Evolutionary conservation across 2,797 vertebrate species (phyloP), one percentile per base, ranked within the genome.

Genomic region (Epinephelus malabaricus): DNA sequence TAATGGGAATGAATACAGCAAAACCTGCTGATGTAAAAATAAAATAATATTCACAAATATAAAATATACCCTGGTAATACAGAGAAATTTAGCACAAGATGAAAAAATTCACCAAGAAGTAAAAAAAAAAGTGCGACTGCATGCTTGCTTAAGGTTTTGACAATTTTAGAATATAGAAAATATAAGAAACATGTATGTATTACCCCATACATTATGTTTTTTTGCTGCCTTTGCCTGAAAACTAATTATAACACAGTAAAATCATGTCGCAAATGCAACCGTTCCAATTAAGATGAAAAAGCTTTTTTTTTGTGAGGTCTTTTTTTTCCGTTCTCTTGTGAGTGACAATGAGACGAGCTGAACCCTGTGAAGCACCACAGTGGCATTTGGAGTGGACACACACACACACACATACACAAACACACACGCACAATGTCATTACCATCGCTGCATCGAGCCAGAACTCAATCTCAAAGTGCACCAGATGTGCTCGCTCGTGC

Each of bases 401-500:
- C 86, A 65, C 83, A 80, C 85, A 81, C 88, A 83, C 84, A 63
- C 79, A 56, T 86, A 40, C 72, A 50, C 67, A 30, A 13, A 65
- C 70, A 53, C 59, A 78, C 54, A 55, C 55, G 77, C 85, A 79
- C 86, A 70, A 86, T 70, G 83, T 92, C 91, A 94, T 94, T 94
- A 94, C 91, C 92, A 92, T 94, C 82, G 86, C 90, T 76, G 88
- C 89, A 77, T 83, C 47, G 84, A 90, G 93, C 93, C 94, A 92
- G 85, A 94, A 92, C 94, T 93, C 93, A 50, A 90, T 95, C 93
- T 95, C 94, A 95, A 95, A 95, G 94, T 95, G 92, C 94, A 95
- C 94, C 95, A 95, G 95, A 96, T 95, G 94, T 95, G 89, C 89
- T 91, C 80, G 87, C 93, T 92, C 76, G 76, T 86, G 90, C 91